phyloP scores from a whole-genome alignment of 2,888 invertebrate genomes.

The Morpho achilles region DNA sequence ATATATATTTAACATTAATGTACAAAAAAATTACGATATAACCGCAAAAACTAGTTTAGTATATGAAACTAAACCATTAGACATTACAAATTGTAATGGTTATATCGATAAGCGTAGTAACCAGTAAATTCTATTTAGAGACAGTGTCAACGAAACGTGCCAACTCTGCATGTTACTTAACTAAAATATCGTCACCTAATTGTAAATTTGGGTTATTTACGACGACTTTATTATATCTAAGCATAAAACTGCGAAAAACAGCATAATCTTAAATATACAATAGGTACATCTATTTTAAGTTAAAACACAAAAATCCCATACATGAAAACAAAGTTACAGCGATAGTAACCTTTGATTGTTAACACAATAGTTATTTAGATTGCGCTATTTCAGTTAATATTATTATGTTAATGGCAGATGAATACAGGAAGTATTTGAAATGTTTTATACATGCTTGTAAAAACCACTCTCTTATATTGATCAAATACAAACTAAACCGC shows the following conservation, averaged over 20 bases:
- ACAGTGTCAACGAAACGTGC: constrained; percentile 61
- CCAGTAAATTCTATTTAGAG: constrained; percentile 57
- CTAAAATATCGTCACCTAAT: constrained; percentile 51
- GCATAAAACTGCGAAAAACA: too few relatives aligned
- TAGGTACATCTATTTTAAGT: constrained; percentile 26
- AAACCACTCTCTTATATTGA: too few relatives aligned
- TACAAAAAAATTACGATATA: not conserved
- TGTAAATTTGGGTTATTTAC: constrained; percentile 15
- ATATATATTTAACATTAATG: not conserved
- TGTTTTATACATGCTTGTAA: too few relatives aligned
- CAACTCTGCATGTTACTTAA: constrained; percentile 50
- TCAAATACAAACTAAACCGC: not conserved
- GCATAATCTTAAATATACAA: constrained; percentile 19
- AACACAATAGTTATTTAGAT: not conserved
- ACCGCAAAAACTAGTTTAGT: constrained; percentile 5
- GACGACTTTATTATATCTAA: not conserved
- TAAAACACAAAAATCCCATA: not conserved
- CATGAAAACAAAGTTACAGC: not conserved
- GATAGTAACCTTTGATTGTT: constrained; percentile 5
- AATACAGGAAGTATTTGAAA: not conserved
- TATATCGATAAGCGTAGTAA: constrained; percentile 24
- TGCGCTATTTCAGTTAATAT: constrained; percentile 1
- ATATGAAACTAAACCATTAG: constrained; percentile 2
- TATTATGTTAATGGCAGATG: constrained; percentile 4
- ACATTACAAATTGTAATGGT: constrained; percentile 5